Conservation (phyloP, 1,140 invertebrate genomes). For the Drosophila mauritiana region DNA sequence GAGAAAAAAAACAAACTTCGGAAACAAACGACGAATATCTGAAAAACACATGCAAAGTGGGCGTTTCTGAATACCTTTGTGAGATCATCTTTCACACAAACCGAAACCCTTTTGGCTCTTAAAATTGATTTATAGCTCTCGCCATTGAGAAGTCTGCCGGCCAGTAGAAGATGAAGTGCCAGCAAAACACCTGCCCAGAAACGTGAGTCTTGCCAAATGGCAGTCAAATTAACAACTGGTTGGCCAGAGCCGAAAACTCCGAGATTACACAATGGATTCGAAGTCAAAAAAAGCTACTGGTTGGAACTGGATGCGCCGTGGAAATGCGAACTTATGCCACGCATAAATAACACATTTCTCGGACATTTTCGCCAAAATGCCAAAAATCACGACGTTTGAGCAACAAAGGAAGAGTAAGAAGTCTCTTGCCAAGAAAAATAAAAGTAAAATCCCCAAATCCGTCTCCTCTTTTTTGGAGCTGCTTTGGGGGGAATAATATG, state of each 20-base stretch:
- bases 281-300: constrained; percentile 2
- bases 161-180: constrained; percentile 28
- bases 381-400: constrained; percentile 15
- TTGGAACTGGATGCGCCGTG: background rate
- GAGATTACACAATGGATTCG: constrained; percentile 56
- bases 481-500: constrained; percentile 15
- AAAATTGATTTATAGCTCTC: constrained; percentile 51
- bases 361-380: constrained; percentile 42
- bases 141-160: constrained; percentile 28
- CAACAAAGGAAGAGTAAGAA: constrained; percentile 38
- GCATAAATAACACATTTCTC: constrained; percentile 52
- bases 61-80: constrained; percentile 24
- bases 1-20: constrained; percentile 1
- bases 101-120: constrained; percentile 32
- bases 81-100: constrained; percentile 37
- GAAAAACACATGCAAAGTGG: constrained; percentile 14
- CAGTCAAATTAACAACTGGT: constrained; percentile 71
- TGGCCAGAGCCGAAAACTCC: constrained; percentile 47
- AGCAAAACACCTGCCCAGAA: constrained; percentile 40
- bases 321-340: constrained; percentile 40
- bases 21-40: constrained; percentile 12
- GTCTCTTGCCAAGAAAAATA: constrained; percentile 55
- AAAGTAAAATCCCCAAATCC: constrained; percentile 44
- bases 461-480: constrained; percentile 16
- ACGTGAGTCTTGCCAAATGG: constrained; percentile 51